Evolutionary conservation across 2,888 invertebrate genomes (phyloP).

Genomic region (Belgica antarctica): DNA sequence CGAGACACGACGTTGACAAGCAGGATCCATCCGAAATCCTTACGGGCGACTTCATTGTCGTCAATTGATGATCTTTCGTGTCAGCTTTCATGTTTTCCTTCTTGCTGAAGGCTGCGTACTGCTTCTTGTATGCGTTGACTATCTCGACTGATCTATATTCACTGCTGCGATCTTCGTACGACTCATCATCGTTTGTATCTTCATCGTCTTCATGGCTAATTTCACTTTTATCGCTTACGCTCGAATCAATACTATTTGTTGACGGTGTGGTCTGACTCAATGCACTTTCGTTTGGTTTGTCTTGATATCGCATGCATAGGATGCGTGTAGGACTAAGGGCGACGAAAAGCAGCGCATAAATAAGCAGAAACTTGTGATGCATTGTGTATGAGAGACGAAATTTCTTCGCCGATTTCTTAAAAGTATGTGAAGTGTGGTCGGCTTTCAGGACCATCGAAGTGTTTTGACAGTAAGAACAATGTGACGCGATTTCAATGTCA

Average conservation of each 20-base stretch:
- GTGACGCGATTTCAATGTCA: background rate
- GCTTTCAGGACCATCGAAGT: background rate
- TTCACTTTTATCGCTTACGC: background rate
- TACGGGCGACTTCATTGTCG: background rate
- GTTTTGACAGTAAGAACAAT: slow-evolving; percentile 2
- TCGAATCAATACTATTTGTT: background rate
- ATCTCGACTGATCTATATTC: background rate
- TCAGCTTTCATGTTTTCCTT: background rate
- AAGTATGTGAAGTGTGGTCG: no score
- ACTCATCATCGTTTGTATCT: background rate
- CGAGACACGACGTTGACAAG: background rate
- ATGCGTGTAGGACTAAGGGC: background rate
- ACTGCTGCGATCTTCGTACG: background rate
- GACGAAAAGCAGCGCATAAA: background rate
- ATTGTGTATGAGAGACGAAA: slow-evolving; percentile 1
- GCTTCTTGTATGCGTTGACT: background rate
- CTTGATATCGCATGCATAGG: background rate
- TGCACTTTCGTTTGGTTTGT: background rate
- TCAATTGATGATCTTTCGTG: background rate
- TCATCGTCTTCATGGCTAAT: background rate
- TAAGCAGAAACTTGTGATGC: background rate
- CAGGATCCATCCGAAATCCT: background rate
- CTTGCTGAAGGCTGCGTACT: background rate
- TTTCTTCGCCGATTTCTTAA: background rate
- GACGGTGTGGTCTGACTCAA: background rate